Base-by-base conservation (phyloP, 2,797 vertebrate genomes). In the Argentina silus region DNA sequence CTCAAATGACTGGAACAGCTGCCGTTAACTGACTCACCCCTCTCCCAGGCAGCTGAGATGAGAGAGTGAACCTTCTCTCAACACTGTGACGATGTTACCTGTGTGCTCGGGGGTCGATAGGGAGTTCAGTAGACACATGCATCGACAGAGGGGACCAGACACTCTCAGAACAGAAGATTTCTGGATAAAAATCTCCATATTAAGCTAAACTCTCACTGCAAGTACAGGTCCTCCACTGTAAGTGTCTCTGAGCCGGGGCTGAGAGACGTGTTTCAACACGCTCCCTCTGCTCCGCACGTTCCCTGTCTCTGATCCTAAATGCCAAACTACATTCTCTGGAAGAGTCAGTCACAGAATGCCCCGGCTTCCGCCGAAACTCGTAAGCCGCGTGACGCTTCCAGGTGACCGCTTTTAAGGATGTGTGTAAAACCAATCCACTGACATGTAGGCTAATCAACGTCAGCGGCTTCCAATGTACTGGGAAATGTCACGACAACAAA, bases 391-490 rank as follows among this genome's bases (percentile, higher is more conserved):
- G 72, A 78, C 45, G 43, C 55, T 72, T 78, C 47, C 21, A 51
- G 51, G n/a, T n/a, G 8, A 69, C n/a, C 42, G 44, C 8, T 45
- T 78, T 74, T 65, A 7, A 12, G 9, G 4, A 67, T 48, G 62
- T 51, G 73, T 59, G 3, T 55, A 42, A 17, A 70, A 74, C 72
- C 45, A 57, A 21, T 48, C 1, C 12, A 64, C 19, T 55, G 73
- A 55, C 71, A 23, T 1, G 0, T 76, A 36, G 27, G 27, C 27
- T 36, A 72, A 76, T 70, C 59, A 72, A 69, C 76, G 70, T 76
- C 67, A 81, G 77, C 71, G 43, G 68, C 67, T 43, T 8, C 47
- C 36, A 51, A 23, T 66, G 60, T 27, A 48, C 50, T 15, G 8
- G 1, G 0, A 53, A 72, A 64, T 43, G 10, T 65, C 63, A 23